Evolutionary conservation across 2,888 invertebrate species (phyloP).

Genomic region (Pemphredon lugubris): DNA sequence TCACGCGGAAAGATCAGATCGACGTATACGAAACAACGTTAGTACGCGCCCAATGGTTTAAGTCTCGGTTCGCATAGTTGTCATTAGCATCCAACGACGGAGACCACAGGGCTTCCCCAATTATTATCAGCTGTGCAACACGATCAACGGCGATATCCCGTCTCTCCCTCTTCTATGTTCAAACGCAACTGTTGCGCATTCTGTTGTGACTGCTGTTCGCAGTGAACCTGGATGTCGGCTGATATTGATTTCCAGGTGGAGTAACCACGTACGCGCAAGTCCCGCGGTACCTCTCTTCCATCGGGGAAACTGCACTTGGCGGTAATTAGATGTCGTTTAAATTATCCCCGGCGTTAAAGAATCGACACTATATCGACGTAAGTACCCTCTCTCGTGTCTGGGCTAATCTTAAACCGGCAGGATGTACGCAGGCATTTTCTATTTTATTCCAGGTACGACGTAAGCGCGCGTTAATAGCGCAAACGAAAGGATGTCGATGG

Average conservation of each 20-base stretch:
- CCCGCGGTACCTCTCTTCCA: constrained; percentile 36
- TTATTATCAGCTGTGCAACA: constrained; percentile 20
- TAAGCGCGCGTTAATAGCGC: no score
- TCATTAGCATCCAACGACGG: not conserved
- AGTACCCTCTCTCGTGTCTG: not conserved
- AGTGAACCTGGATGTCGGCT: constrained; percentile 65
- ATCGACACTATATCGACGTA: constrained; percentile 13
- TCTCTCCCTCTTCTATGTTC: constrained; percentile 40
- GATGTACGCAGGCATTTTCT: no score
- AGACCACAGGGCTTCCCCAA: constrained; percentile 12
- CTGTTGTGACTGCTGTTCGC: constrained; percentile 60
- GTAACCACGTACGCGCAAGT: constrained; percentile 70
- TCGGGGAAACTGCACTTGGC: constrained; percentile 34
- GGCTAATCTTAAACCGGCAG: no score
- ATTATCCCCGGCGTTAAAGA: constrained; percentile 22
- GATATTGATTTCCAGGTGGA: constrained; percentile 73
- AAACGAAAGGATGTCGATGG: no score
- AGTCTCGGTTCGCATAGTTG: constrained; percentile 8
- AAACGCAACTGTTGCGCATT: constrained; percentile 75
- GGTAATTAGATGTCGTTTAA: constrained; percentile 57
- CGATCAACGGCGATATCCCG: constrained; percentile 7
- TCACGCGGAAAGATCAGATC: not conserved
- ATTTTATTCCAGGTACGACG: no score
- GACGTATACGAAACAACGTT: not conserved
- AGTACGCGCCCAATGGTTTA: not conserved